phyloP scores from a whole-genome alignment of 2,888 invertebrate genomes.

The Camponotus fellah region DNA sequence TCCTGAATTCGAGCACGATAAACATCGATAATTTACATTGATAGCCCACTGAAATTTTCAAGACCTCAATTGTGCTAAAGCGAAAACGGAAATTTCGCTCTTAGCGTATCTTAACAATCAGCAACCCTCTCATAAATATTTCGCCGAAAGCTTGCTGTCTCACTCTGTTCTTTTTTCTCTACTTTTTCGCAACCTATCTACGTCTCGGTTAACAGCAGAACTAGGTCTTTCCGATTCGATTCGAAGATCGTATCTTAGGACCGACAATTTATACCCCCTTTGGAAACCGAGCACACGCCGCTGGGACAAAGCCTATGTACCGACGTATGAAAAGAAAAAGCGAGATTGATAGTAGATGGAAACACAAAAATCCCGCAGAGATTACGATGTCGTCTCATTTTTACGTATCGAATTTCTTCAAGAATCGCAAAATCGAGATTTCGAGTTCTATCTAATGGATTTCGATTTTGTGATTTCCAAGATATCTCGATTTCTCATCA shows the following conservation, averaged over 20 bases:
- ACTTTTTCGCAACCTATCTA: not conserved
- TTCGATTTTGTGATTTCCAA: not conserved
- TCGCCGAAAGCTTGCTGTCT: not conserved
- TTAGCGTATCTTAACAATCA: constrained; percentile 31
- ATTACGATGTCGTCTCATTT: constrained; percentile 44
- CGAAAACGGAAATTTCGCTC: constrained; percentile 27
- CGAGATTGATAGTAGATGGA: constrained; percentile 55
- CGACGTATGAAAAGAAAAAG: constrained; percentile 51
- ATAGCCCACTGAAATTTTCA: constrained; percentile 34
- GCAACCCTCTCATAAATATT: not conserved
- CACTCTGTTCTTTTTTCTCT: not conserved
- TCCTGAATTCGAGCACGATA: constrained; percentile 16
- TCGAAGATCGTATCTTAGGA: constrained; percentile 67
- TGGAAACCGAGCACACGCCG: constrained; percentile 35
- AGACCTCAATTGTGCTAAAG: constrained; percentile 2
- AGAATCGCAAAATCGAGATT: not conserved
- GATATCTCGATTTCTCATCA: not conserved
- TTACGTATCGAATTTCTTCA: constrained; percentile 4
- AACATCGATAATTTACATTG: not conserved
- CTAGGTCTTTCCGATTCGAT: constrained; percentile 65
- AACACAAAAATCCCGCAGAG: constrained; percentile 51
- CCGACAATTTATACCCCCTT: constrained; percentile 70
- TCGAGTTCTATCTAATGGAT: not conserved
- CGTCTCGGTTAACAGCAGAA: constrained; percentile 14
- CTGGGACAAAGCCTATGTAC: constrained; percentile 41